These are phyloP conservation scores for Scyliorhinus canicula DNA, from an alignment of 2,797 vertebrate genomes.

Conservation along the genomic window DNA sequence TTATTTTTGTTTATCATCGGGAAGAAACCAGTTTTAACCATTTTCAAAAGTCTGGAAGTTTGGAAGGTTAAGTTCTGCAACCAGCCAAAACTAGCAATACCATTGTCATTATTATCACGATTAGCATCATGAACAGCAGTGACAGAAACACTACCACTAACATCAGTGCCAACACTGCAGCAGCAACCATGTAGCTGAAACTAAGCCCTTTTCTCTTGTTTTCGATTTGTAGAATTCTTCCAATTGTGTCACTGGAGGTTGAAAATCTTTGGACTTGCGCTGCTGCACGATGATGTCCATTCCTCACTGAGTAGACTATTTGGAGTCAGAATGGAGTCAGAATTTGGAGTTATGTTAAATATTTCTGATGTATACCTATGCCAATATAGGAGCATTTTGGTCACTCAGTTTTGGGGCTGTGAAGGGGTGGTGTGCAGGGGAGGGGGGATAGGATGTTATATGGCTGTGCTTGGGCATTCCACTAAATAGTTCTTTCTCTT, in stretches of 20 bases:
- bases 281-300: too few species aligned
- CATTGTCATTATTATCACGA: neutral
- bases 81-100: neutral
- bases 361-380: neutral
- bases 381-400: neutral
- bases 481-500: neutral
- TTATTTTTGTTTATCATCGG: neutral
- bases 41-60: neutral
- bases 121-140: neutral
- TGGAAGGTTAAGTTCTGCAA: neutral
- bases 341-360: neutral
- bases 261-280: neutral
- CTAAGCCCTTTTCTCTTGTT: neutral
- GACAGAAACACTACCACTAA: neutral
- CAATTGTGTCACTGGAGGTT: neutral
- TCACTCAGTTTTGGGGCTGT: neutral
- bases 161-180: neutral
- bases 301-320: neutral
- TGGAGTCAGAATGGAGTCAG: neutral
- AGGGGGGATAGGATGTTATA: neutral
- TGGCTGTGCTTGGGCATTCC: neutral
- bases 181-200: neutral
- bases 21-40: neutral
- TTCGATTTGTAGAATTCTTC: neutral
- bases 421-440: neutral